phyloP scores from a whole-genome alignment of 2,797 vertebrate species.

The Psittacula echo region DNA sequence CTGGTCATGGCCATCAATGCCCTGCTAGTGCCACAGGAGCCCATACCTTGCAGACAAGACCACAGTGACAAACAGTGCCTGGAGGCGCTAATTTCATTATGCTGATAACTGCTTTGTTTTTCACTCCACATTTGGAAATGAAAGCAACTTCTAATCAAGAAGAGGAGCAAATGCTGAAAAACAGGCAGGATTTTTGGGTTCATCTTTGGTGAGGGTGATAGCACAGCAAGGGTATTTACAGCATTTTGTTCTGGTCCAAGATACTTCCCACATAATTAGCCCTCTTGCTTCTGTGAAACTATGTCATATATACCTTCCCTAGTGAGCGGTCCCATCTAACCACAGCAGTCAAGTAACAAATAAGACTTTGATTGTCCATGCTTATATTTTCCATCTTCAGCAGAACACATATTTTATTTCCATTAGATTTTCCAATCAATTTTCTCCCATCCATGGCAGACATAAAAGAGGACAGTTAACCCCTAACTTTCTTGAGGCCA shows the following conservation, averaged over 20 bases:
- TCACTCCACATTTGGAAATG: neutral
- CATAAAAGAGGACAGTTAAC: neutral
- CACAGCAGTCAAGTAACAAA: neutral
- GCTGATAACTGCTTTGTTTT: neutral
- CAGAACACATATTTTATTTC: neutral
- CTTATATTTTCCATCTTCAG: conserved; percentile 13
- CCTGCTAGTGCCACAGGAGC: neutral
- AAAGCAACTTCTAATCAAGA: neutral
- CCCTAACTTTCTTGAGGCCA: neutral
- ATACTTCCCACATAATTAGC: neutral
- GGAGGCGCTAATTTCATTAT: fast-evolving
- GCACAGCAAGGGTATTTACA: neutral
- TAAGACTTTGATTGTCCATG: neutral
- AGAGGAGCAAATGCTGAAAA: neutral
- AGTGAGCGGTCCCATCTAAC: neutral
- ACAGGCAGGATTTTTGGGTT: neutral
- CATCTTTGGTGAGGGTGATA: neutral
- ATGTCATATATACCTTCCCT: neutral
- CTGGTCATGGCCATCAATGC: neutral
- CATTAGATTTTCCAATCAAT: neutral
- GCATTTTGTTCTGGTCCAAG: neutral
- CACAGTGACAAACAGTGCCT: fast-evolving
- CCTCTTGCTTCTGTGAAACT: neutral
- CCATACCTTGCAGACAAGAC: neutral
- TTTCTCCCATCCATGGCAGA: neutral